Evolutionary conservation across 2,888 invertebrate species (phyloP).

Genomic region (Drosophila nr. perissopoda): DNA sequence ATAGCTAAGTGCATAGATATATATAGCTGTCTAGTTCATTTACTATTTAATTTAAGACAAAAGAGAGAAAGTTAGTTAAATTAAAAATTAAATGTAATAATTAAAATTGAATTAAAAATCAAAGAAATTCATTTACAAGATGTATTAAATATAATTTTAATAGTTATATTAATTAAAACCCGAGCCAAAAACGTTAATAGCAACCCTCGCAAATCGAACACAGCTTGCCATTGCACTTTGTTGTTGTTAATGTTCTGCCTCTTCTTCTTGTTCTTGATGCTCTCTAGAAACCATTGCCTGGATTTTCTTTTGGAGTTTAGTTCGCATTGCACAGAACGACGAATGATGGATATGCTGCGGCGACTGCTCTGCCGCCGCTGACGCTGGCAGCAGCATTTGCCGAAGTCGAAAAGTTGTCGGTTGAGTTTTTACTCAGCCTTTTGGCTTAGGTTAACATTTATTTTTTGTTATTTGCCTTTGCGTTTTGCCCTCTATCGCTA

Average conservation of each 20-base stretch:
- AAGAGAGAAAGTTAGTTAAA: too few species aligned
- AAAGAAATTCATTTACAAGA: too few species aligned
- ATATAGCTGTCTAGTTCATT: too few species aligned
- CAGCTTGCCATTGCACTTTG: slow-evolving; percentile 43
- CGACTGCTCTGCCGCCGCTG: slow-evolving; percentile 24
- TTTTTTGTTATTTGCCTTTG: slow-evolving; percentile 56
- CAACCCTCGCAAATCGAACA: slow-evolving; percentile 37
- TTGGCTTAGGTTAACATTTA: slow-evolving; percentile 64
- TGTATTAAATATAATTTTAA: not conserved
- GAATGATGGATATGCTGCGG: slow-evolving; percentile 70
- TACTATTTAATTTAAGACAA: not conserved
- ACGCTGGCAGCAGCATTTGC: slow-evolving; percentile 41
- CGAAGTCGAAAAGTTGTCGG: slow-evolving; percentile 71
- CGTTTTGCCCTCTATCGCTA: slow-evolving; percentile 44
- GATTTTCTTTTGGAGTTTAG: slow-evolving; percentile 36
- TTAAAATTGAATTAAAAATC: too few species aligned
- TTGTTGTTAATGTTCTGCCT: slow-evolving; percentile 17
- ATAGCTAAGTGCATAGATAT: too few species aligned
- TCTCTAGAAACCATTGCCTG: slow-evolving; percentile 54
- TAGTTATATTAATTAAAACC: not conserved
- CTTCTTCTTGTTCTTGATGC: slow-evolving; percentile 24
- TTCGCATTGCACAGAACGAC: slow-evolving; percentile 57
- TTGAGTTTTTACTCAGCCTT: slow-evolving; percentile 68
- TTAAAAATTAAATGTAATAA: too few species aligned
- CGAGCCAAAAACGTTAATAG: not conserved